Evolutionary conservation across 2,888 invertebrate genomes (phyloP).

Genomic region (Caenorhabditis drosophilae): DNA sequence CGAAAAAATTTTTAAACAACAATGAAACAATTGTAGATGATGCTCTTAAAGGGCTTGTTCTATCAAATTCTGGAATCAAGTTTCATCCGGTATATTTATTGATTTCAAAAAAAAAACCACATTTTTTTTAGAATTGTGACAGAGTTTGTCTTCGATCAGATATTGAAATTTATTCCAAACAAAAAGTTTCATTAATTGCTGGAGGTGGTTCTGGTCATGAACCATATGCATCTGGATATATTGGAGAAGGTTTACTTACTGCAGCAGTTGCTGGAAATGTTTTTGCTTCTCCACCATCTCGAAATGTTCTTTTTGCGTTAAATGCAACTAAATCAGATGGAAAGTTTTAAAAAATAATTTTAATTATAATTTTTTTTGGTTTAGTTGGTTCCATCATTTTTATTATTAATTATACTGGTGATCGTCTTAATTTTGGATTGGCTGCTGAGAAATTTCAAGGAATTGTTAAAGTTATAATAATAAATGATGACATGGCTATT

Average conservation of each 20-base stretch:
- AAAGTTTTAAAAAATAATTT: no score
- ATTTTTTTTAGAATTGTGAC: slow-evolving; percentile 21
- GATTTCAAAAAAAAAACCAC: background rate
- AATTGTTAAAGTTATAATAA: slow-evolving; percentile 71
- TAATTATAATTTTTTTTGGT: slow-evolving; percentile 4
- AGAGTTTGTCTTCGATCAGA: slow-evolving; percentile 24
- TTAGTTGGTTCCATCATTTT: slow-evolving; percentile 77
- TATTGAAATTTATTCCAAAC: slow-evolving; percentile 2
- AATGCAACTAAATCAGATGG: slow-evolving; percentile 37
- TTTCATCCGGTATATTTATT: slow-evolving; percentile 38
- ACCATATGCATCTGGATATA: slow-evolving; percentile 77
- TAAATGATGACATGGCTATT: slow-evolving; percentile 79
- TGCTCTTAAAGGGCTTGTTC: slow-evolving; percentile 48
- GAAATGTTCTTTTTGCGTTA: slow-evolving; percentile 77
- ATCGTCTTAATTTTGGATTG: slow-evolving; percentile 82
- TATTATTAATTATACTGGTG: slow-evolving; percentile 81
- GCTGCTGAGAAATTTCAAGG: slow-evolving; percentile 79
- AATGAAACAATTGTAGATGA: slow-evolving; percentile 53
- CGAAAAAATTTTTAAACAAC: slow-evolving; percentile 59
- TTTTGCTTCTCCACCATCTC: slow-evolving; percentile 81
- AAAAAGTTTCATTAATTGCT: slow-evolving; percentile 46
- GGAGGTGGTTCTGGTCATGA: slow-evolving; percentile 88
- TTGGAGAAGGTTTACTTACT: slow-evolving; percentile 82
- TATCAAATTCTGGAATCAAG: slow-evolving; percentile 26
- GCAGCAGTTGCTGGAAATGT: slow-evolving; percentile 80